Percentiles rank a stretch among this genome's conserved stretches.
Conservation (phyloP, 2,113 vertebrate genomes). For the Eptatretus burgeri region DNA sequence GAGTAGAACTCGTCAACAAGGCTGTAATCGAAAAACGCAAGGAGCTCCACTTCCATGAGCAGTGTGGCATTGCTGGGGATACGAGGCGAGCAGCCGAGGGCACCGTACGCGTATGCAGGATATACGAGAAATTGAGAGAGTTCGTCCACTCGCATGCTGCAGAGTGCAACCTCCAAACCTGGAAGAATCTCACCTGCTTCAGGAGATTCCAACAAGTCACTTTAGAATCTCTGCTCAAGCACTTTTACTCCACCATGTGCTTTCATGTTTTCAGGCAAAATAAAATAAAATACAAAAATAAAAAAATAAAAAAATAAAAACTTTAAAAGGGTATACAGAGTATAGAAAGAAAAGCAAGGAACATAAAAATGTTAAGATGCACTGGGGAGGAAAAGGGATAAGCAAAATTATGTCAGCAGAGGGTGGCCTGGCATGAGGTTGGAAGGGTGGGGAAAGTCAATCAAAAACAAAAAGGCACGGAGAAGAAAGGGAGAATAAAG, state of each 20-base stretch:
- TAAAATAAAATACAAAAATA: no score
- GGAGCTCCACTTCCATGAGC: conserved; percentile 43
- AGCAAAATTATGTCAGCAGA: no score
- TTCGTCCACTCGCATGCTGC: conserved; percentile 57
- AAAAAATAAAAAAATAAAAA: background rate
- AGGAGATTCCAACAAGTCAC: background rate
- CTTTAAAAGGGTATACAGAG: background rate
- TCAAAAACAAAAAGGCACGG: no score
- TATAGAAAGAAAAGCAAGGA: background rate
- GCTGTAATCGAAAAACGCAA: conserved; percentile 40
- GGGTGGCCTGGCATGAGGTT: no score
- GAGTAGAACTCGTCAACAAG: conserved; percentile 33
- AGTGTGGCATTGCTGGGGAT: conserved; percentile 32
- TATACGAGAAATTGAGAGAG: conserved; percentile 33
- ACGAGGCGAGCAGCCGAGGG: conserved; percentile 36
- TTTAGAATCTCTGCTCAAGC: background rate
- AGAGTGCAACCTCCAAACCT: conserved; percentile 43
- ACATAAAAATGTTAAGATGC: background rate
- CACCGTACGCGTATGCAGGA: conserved; percentile 41
- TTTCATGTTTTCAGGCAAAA: background rate
- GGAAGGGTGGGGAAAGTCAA: no score
- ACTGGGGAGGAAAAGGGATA: no score
- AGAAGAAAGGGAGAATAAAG: no score
- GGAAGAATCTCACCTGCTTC: conserved; percentile 36
- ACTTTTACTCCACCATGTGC: background rate